Conservation (phyloP, 2,888 invertebrate genomes). For the Cylindroiulus punctatus region DNA sequence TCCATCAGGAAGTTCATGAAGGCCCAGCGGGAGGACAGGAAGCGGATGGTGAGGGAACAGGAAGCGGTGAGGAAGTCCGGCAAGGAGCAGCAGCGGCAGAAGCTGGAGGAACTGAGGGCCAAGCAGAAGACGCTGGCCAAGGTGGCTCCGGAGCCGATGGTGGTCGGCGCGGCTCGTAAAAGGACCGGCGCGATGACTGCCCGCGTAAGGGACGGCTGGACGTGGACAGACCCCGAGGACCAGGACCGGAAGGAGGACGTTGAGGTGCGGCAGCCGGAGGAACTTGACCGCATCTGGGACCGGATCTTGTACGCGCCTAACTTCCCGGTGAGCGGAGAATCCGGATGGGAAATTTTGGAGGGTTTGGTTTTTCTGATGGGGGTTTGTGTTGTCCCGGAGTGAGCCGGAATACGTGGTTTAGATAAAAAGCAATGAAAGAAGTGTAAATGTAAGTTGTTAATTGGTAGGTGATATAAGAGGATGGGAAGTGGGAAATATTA, state of each 20-base stretch:
- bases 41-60: slow-evolving; percentile 65
- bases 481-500: too few species aligned
- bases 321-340: not conserved
- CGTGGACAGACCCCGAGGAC: not conserved
- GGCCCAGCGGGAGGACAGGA: slow-evolving; percentile 70
- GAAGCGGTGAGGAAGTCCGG: slow-evolving; percentile 62
- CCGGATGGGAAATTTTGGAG: too few species aligned
- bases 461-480: too few species aligned
- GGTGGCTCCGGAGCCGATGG: too few species aligned
- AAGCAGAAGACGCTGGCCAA: slow-evolving; percentile 67
- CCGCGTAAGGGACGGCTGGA: too few species aligned
- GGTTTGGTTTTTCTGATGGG: too few species aligned
- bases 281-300: not conserved
- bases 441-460: too few species aligned
- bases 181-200: too few species aligned
- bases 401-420: too few species aligned
- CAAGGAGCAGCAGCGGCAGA: slow-evolving; percentile 67
- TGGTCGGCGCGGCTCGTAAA: too few species aligned
- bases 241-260: not conserved
- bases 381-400: too few species aligned
- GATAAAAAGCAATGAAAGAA: too few species aligned
- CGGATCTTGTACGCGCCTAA: not conserved
- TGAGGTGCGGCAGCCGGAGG: not conserved
- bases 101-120: slow-evolving; percentile 67
- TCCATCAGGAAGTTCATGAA: slow-evolving; percentile 71